A percentile compares a stretch with the other conserved stretches of the same genome.
Evolutionary conservation across 2,113 vertebrate genomes (phyloP).

Genomic region (Diadophis punctatus): DNA sequence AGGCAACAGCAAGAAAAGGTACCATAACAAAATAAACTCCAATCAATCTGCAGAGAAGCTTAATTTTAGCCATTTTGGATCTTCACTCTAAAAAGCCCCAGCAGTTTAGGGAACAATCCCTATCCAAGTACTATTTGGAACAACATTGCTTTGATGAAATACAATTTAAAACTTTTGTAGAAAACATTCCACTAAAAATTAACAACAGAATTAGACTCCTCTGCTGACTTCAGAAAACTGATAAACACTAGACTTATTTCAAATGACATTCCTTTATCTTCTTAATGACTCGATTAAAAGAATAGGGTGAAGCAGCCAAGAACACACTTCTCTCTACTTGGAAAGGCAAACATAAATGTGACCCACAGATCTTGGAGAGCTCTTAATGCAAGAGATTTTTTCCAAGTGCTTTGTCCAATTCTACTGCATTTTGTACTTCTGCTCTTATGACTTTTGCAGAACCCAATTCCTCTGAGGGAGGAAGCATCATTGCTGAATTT

Average conservation of each 20-base stretch:
- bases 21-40: not conserved
- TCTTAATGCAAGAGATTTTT: not conserved
- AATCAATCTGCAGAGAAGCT: not conserved
- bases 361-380: not conserved
- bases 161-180: not conserved
- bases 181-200: not conserved
- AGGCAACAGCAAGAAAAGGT: not conserved
- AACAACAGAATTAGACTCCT: not conserved
- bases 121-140: not conserved
- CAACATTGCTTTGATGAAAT: not conserved
- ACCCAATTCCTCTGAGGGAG: not conserved
- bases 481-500: not conserved
- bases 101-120: not conserved
- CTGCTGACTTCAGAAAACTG: not conserved
- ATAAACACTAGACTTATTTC: not conserved
- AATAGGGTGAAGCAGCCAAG: not conserved
- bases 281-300: not conserved
- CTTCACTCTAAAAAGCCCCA: not conserved
- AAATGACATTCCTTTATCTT: not conserved
- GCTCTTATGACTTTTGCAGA: not conserved
- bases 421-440: not conserved
- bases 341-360: not conserved
- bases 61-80: not conserved
- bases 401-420: not conserved
- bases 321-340: not conserved